phyloP scores from a whole-genome alignment of 2,113 vertebrate genomes.

The Triplophysa rosa region DNA sequence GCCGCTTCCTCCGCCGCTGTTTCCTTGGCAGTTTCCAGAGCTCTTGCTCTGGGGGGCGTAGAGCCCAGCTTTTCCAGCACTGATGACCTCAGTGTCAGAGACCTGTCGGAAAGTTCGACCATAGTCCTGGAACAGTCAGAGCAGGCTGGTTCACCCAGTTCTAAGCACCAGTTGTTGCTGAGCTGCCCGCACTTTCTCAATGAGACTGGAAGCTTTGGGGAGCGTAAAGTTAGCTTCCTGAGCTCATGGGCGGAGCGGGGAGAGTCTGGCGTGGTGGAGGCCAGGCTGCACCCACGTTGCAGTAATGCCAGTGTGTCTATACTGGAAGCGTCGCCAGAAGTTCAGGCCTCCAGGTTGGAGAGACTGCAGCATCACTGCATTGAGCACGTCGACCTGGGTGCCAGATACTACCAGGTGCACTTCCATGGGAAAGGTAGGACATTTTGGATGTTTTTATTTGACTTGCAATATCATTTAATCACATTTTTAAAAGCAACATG shows the following conservation, averaged over 20 bases:
- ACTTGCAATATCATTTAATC: too few relatives aligned
- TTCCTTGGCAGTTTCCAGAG: constrained; percentile 66
- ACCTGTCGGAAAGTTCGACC: constrained; percentile 51
- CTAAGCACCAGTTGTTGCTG: constrained; percentile 74
- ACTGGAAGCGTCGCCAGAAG: constrained; percentile 81
- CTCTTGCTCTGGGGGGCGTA: constrained; percentile 61
- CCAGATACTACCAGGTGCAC: constrained; percentile 88
- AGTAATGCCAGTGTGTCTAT: constrained; percentile 87
- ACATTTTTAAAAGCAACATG: too few relatives aligned
- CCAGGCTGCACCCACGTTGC: constrained; percentile 64
- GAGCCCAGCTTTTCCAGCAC: constrained; percentile 79
- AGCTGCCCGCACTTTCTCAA: constrained; percentile 94
- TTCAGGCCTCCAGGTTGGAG: constrained; percentile 74
- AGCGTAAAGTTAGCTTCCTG: constrained; percentile 87
- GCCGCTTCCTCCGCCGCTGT: constrained; percentile 74
- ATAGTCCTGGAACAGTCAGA: constrained; percentile 2
- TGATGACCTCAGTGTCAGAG: constrained; percentile 81
- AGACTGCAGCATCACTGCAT: constrained; percentile 82
- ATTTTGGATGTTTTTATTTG: neutral
- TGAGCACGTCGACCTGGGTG: constrained; percentile 90
- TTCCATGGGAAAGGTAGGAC: constrained; percentile 82
- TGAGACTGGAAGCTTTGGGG: constrained; percentile 80
- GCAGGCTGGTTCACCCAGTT: constrained; percentile 21
- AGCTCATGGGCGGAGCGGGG: constrained; percentile 70
- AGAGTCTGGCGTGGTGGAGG: constrained; percentile 29